Conservation (phyloP, 2,113 vertebrate genomes). For the Bothrops jararaca region DNA sequence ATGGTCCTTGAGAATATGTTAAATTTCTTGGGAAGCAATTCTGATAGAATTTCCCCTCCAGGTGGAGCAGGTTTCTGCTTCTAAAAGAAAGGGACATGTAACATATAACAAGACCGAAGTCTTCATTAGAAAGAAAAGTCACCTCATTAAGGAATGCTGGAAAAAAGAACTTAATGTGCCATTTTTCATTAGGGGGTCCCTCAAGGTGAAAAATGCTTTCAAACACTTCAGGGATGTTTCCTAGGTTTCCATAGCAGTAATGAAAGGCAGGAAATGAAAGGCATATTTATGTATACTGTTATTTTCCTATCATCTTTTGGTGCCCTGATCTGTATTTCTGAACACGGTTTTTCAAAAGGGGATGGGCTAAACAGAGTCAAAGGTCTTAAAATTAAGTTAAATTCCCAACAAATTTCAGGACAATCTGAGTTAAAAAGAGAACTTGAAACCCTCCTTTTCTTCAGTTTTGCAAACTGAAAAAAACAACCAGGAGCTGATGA, state of each 20-base stretch:
- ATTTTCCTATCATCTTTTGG: not conserved
- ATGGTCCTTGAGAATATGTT: not conserved
- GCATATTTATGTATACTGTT: not conserved
- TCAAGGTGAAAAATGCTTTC: not conserved
- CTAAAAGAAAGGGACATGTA: not conserved
- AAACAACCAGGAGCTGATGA: not conserved
- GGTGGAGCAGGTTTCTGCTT: conserved; percentile 6
- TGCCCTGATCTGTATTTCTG: not conserved
- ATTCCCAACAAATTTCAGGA: not conserved
- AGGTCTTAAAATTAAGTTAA: not conserved
- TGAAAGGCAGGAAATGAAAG: not conserved
- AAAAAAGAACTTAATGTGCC: conserved; percentile 35
- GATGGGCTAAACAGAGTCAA: not conserved
- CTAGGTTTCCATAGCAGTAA: not conserved
- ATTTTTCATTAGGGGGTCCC: not conserved
- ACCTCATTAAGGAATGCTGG: conserved; percentile 10
- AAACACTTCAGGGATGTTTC: not conserved
- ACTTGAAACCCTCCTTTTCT: not conserved
- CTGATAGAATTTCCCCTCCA: not conserved
- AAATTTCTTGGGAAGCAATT: not conserved
- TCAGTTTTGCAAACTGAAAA: not conserved
- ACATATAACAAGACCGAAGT: conserved; percentile 1
- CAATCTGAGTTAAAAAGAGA: not conserved
- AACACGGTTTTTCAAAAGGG: not conserved
- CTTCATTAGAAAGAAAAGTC: conserved; percentile 25